Conservation (phyloP, 2,888 invertebrate genomes). For the Hermaeophaga mercurialis region DNA sequence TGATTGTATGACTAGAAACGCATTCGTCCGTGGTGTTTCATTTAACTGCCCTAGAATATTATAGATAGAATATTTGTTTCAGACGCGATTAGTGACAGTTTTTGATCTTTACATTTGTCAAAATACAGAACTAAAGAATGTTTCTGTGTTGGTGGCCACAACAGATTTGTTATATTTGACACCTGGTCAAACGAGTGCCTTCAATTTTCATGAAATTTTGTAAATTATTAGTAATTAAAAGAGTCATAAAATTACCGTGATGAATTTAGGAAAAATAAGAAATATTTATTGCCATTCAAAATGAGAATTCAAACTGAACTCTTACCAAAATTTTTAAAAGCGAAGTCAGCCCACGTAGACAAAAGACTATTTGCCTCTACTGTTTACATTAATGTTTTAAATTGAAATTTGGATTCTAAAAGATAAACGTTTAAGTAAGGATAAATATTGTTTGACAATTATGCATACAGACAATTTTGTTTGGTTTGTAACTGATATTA, state of each 20-base stretch:
- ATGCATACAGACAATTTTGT: neutral
- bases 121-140: neutral
- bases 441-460: neutral
- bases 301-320: too few relatives aligned
- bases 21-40: slow-evolving; percentile 39
- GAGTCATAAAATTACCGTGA: too few relatives aligned
- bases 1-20: slow-evolving; percentile 46
- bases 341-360: too few relatives aligned
- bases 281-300: too few relatives aligned
- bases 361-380: too few relatives aligned
- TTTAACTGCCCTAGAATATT: slow-evolving; percentile 35
- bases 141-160: neutral
- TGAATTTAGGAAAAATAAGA: too few relatives aligned
- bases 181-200: too few relatives aligned
- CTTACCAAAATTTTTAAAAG: too few relatives aligned
- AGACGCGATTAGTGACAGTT: slow-evolving; percentile 6
- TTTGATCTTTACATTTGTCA: slow-evolving; percentile 6
- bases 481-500: neutral
- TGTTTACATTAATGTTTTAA: too few relatives aligned
- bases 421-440: neutral
- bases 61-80: slow-evolving; percentile 18
- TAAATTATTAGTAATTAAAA: too few relatives aligned
- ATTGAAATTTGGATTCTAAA: neutral
- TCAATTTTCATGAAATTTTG: too few relatives aligned
- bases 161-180: slow-evolving; percentile 13